Base-by-base conservation (phyloP, 2,797 vertebrate species). In the Taeniopygia guttata region DNA sequence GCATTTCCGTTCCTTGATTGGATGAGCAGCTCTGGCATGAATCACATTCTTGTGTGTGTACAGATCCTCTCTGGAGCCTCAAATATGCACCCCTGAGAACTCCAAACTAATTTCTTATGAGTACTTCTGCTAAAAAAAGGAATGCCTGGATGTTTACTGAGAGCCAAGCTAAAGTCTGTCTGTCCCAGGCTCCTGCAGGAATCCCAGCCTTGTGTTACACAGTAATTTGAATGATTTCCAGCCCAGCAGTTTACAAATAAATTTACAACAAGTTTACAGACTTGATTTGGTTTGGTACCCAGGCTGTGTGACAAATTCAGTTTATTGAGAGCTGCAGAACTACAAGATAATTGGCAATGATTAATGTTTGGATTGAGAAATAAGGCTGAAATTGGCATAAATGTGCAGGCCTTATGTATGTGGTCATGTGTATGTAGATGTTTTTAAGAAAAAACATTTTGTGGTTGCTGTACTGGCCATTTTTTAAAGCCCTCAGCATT, bases 1-100 rank as follows among this genome's bases (percentile, higher is more conserved):
- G 93, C 83, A 93, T 96, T 96, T 96, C 95, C 88, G 55, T 81
- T 93, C 83, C 90, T 95, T 96, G 94, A 93, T 90, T 96, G 91
- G 88, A 94, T 95, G 85, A 95, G 85, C 91, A 84, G 80, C 16
- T 93, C 91, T 95, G 94, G 93, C 96, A 96, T 60, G 93, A 94
- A 63, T 52, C 94, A 63, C 91, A 95, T 93, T 72, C 63, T 76
- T 94, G 76, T 96, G 90, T 95, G 91, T 78, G 83, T 25, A 88
- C 88, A 73, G 76, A 86, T 49, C 87, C 77, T 66, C 94, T 91
- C 72, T 73, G 86, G 85, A 91, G 87, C 88, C 88, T 86, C 91
- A 94, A 76, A 62, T 81, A 88, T 93, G 91, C 76, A 88, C 93
- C 87, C 83, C 25, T 75, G 90, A 95, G 93, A 95, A 76, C 80